These are phyloP conservation scores for Falcaria lacertinaria DNA, from an alignment of 2,888 invertebrate genomes.

Conservation along the genomic window DNA sequence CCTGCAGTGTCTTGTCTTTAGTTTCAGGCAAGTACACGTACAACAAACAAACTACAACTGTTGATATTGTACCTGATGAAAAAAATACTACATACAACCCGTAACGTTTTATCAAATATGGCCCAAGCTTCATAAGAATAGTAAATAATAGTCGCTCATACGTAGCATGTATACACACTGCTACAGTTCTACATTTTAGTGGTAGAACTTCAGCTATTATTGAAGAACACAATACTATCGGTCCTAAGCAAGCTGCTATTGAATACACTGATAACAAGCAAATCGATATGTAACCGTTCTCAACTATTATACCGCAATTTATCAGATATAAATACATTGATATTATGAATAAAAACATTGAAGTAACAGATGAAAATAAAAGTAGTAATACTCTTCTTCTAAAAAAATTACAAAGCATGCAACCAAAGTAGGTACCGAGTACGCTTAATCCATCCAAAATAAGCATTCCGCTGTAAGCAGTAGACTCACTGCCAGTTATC, in stretches of 20 bases:
- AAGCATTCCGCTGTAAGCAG: neutral
- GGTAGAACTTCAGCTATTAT: neutral
- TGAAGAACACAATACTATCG: neutral
- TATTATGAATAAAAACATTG: neutral
- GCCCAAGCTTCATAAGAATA: slow-evolving; percentile 27
- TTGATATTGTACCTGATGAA: slow-evolving; percentile 15
- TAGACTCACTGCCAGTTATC: neutral
- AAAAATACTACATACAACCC: slow-evolving; percentile 29
- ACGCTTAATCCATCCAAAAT: neutral
- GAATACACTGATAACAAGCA: neutral
- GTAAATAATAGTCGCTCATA: slow-evolving; percentile 12
- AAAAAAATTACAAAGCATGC: neutral
- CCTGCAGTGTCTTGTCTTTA: slow-evolving; percentile 25
- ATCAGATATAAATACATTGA: neutral
- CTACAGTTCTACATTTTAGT: slow-evolving; percentile 14
- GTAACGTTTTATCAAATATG: slow-evolving; percentile 20
- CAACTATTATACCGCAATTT: neutral
- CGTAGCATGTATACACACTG: slow-evolving; percentile 14
- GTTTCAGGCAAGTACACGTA: slow-evolving; percentile 33
- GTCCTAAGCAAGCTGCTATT: neutral
- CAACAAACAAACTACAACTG: slow-evolving; percentile 13
- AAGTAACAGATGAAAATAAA: neutral
- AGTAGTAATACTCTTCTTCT: neutral
- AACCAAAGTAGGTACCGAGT: neutral
- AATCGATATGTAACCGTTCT: neutral